Percentiles rank a stretch among this genome's conserved stretches.
phyloP scores from a whole-genome alignment of 2,113 vertebrate genomes.

The Trinectes maculatus region DNA sequence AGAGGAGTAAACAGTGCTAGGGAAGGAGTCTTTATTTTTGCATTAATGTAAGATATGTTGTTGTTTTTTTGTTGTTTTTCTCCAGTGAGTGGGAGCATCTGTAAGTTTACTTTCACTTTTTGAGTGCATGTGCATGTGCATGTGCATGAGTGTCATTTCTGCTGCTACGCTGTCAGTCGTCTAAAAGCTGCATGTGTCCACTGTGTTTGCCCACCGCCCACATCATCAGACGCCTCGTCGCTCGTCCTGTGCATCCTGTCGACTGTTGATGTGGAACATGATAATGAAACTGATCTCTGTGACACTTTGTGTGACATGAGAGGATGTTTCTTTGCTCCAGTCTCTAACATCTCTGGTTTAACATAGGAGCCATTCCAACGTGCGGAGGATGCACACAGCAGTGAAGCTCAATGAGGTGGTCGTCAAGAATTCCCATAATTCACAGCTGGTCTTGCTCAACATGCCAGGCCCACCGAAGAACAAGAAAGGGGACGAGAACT shows the following conservation, averaged over 20 bases:
- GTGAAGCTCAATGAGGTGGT: conserved; percentile 93
- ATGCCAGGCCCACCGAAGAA: conserved; percentile 96
- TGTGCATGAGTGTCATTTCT: conserved; percentile 4
- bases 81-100: conserved; percentile 94
- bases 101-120: conserved; percentile 85
- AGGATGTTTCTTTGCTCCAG: background rate
- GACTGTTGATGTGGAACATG: background rate
- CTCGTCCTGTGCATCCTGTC: background rate
- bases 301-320: background rate
- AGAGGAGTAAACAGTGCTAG: background rate
- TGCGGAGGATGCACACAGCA: conserved; percentile 96
- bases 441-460: conserved; percentile 93
- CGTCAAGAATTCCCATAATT: conserved; percentile 87
- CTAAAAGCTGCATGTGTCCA: background rate
- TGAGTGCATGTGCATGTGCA: conserved; percentile 16
- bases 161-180: background rate
- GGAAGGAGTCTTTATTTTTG: background rate
- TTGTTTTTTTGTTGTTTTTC: conserved; percentile 69
- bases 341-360: conserved; percentile 5
- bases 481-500: conserved; percentile 94
- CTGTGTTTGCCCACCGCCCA: background rate
- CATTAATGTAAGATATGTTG: conserved; percentile 46
- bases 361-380: conserved; percentile 91
- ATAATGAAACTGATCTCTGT: background rate
- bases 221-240: background rate